These are phyloP conservation scores for Pleuronectes platessa DNA, from an alignment of 2,113 vertebrate species.

Conservation along the genomic window DNA sequence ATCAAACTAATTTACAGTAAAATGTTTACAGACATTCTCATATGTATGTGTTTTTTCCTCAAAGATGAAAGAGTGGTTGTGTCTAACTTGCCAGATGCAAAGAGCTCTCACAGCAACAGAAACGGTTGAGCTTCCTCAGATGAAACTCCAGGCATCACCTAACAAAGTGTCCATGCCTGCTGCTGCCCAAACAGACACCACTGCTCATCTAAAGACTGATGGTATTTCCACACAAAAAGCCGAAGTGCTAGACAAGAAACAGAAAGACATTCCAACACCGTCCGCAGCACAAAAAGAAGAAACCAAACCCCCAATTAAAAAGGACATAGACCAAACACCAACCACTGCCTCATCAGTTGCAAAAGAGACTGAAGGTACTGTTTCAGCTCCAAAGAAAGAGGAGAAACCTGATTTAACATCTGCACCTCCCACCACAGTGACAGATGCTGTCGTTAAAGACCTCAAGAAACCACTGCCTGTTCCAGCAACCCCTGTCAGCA, in stretches of 20 bases:
- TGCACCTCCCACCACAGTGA: slow-evolving; percentile 56
- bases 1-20: not conserved
- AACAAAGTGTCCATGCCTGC: slow-evolving; percentile 68
- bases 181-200: slow-evolving; percentile 3
- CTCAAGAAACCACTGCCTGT: slow-evolving; percentile 16
- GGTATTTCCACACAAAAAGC: slow-evolving; percentile 18
- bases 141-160: slow-evolving; percentile 73
- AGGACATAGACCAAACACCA: slow-evolving; percentile 18
- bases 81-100: slow-evolving; percentile 94
- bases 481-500: slow-evolving; percentile 14
- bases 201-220: too few relatives aligned
- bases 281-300: slow-evolving; percentile 27
- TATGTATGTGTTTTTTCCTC: slow-evolving; percentile 22
- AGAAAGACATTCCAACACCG: slow-evolving; percentile 20
- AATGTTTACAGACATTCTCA: not conserved
- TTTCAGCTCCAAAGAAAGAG: slow-evolving; percentile 27
- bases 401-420: slow-evolving; percentile 17
- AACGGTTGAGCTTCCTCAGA: slow-evolving; percentile 61
- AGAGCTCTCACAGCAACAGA: slow-evolving; percentile 85
- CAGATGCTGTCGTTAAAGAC: slow-evolving; percentile 1
- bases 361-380: slow-evolving; percentile 16
- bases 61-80: slow-evolving; percentile 91
- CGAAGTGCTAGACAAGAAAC: slow-evolving; percentile 22
- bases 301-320: not conserved
- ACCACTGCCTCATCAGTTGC: not conserved